phyloP scores from a whole-genome alignment of 2,888 invertebrate genomes.

The Dinocampus coccinellae region DNA sequence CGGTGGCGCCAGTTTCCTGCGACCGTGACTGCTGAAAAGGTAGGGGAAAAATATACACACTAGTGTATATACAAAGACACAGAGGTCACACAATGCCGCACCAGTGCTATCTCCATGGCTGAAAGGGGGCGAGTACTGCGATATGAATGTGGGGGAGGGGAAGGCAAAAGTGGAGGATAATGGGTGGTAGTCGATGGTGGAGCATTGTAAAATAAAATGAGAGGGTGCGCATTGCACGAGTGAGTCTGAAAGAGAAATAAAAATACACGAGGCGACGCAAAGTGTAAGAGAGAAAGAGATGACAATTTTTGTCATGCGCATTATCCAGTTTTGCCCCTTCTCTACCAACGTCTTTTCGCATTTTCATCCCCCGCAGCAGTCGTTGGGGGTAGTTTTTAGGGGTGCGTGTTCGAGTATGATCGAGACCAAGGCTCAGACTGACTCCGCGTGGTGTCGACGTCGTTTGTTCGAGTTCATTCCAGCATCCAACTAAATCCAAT shows the following conservation, averaged over 20 bases:
- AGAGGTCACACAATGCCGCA: constrained; percentile 34
- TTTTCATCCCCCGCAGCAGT: constrained; percentile 53
- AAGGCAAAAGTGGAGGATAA: constrained; percentile 23
- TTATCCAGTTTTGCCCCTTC: constrained; percentile 61
- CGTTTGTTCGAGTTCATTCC: constrained; percentile 28
- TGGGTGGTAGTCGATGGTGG: constrained; percentile 13
- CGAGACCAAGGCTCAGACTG: constrained; percentile 64
- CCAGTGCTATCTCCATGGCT: background rate
- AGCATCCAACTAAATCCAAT: background rate
- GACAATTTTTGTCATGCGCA: constrained; percentile 63
- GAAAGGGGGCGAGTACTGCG: constrained; percentile 26
- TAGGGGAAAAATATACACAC: constrained; percentile 37
- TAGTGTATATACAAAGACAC: constrained; percentile 36
- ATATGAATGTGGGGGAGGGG: constrained; percentile 36
- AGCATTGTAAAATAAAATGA: constrained; percentile 12
- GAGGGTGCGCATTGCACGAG: too few species aligned
- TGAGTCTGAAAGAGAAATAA: too few species aligned
- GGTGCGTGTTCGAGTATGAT: constrained; percentile 57
- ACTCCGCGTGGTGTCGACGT: constrained; percentile 71
- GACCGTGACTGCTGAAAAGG: constrained; percentile 35
- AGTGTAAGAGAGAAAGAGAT: constrained; percentile 49
- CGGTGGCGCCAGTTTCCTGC: constrained; percentile 65
- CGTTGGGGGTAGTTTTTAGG: constrained; percentile 63
- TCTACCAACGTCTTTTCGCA: constrained; percentile 33
- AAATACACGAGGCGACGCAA: background rate